Percentiles rank a stretch among this genome's conserved stretches.
Evolutionary conservation across 2,888 invertebrate species (phyloP).

Genomic region (Cephus spinipes): DNA sequence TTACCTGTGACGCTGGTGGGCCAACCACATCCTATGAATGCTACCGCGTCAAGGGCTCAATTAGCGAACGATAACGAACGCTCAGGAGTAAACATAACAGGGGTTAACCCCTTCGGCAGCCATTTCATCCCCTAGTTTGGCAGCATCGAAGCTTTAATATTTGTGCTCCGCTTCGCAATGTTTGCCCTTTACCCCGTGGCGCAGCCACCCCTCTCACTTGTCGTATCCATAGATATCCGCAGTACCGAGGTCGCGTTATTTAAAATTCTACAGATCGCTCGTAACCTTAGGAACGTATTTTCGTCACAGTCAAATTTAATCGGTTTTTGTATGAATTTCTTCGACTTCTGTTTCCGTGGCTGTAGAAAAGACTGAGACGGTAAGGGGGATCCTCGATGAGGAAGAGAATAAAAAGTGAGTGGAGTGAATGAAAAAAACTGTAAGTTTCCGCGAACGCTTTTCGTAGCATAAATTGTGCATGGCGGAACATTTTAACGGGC

Average conservation of each 20-base stretch:
- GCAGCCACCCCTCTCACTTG: neutral
- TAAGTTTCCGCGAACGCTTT: conserved; percentile 11
- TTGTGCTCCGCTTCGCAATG: conserved; percentile 20
- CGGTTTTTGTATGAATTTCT: neutral
- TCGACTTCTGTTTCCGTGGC: neutral
- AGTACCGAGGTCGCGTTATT: neutral
- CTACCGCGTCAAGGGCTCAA: conserved; percentile 45
- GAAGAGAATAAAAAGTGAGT: neutral
- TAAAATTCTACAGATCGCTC: neutral
- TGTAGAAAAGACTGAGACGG: neutral
- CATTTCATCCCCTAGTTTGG: conserved; percentile 1
- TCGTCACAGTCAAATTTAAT: neutral
- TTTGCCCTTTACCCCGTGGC: conserved; percentile 11
- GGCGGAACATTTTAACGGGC: conserved; percentile 59
- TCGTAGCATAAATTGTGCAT: conserved; percentile 57
- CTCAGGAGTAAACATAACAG: conserved; percentile 42
- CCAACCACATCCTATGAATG: conserved; percentile 15
- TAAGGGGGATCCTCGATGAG: neutral
- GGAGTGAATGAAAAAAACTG: conserved; percentile 2
- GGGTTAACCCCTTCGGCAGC: conserved; percentile 24
- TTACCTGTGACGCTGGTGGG: conserved; percentile 11
- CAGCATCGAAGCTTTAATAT: conserved; percentile 24
- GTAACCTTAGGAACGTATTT: neutral
- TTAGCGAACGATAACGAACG: conserved; percentile 57
- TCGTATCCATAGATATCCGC: neutral